Base-by-base conservation (phyloP, 2,113 vertebrate genomes). In the Corvus cornix region DNA sequence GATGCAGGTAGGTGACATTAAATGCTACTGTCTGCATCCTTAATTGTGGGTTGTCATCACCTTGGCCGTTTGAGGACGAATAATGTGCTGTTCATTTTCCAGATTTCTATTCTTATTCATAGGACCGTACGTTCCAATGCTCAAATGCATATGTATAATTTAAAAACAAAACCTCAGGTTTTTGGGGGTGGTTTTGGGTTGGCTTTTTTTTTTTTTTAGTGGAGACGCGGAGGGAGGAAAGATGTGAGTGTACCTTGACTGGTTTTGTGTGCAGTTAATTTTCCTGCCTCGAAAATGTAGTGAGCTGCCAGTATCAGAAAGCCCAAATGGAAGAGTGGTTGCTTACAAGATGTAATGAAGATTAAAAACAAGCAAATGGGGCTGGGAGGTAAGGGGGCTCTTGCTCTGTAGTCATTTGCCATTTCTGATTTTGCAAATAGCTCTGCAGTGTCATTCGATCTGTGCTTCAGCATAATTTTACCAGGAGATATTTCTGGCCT, bases 41-140 rank as follows among this genome's bases (percentile, higher is more conserved):
- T 97, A 97, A 97, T 97, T 96, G 94, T 76, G 81, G 93, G 88
- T 96, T 97, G 94, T 97, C 96, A 94, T 96, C 92, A 94, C 95
- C 95, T 96, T 94, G 89, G 79, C 89, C 6, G 0, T 97, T 84
- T 85, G 94, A 97, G 91, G 92, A 95, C 1, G 39, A 89, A 83
- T 90, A 94, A 96, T 56, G 68, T 96, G 95, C 74, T 94, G 69
- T 19, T 97, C 82, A 28, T 85, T 80, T 84, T 94, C 76, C 84
- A 66, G 41, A 53, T 59, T 95, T 81, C 67, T 89, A 31, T 95
- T 96, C 82, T 91, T 82, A 75, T 88, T 93, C 66, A 55, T 46
- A 68, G 73, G 41, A 77, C 58, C 49, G 17, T 48, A 43, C 28
- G 48, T 96, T 96, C 59, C 30, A 87, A 62, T 0, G 2, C 90